These are phyloP conservation scores for Diorhabda sublineata DNA, from an alignment of 1,140 invertebrate genomes.

Conservation along the genomic window DNA sequence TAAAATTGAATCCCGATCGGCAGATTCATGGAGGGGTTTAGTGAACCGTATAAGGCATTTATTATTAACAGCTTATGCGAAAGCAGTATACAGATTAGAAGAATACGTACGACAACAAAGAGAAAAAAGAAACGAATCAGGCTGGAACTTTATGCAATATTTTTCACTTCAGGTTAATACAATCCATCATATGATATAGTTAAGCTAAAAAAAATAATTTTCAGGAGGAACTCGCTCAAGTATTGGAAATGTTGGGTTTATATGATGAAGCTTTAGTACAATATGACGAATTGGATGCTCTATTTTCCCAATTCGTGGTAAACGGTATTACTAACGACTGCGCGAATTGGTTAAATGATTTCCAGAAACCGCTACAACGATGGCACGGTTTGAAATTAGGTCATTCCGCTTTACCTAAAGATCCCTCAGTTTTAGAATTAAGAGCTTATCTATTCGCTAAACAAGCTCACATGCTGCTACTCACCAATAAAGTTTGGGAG, in stretches of 20 bases:
- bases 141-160: constrained; percentile 94
- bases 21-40: constrained; percentile 84
- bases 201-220: constrained; percentile 2
- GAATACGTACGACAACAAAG: constrained; percentile 85
- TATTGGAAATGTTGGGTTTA: constrained; percentile 89
- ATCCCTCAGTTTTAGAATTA: constrained; percentile 71
- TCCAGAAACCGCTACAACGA: constrained; percentile 69
- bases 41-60: constrained; percentile 78
- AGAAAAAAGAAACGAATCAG: constrained; percentile 82
- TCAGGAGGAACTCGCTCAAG: constrained; percentile 92
- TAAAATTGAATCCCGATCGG: constrained; percentile 80
- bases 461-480: constrained; percentile 81
- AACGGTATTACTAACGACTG: constrained; percentile 83
- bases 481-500: constrained; percentile 75
- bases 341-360: constrained; percentile 74
- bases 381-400: constrained; percentile 79
- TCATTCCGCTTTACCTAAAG: constrained; percentile 38
- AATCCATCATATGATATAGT: not conserved
- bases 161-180: constrained; percentile 79
- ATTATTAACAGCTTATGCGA: constrained; percentile 82
- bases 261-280: constrained; percentile 93
- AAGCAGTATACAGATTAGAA: constrained; percentile 80
- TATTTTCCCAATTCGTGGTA: constrained; percentile 94
- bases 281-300: constrained; percentile 94
- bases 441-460: constrained; percentile 92